phyloP scores from a whole-genome alignment of 2,888 invertebrate species.

The Hedychridium roseum region DNA sequence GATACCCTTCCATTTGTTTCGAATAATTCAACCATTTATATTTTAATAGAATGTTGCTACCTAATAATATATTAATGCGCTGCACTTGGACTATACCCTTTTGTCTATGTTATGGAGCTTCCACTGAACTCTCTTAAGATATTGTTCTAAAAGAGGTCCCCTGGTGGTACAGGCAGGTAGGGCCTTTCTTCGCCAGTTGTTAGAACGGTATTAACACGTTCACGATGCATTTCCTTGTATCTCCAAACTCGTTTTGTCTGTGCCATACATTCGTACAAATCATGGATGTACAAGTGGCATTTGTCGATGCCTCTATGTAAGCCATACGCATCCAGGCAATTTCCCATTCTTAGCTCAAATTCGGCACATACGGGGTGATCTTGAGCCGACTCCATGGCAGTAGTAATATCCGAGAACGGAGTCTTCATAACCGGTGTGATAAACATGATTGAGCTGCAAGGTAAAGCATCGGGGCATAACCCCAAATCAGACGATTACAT shows the following conservation, averaged over 20 bases:
- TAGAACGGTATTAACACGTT: no score
- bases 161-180: background rate
- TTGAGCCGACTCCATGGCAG: conserved; percentile 73
- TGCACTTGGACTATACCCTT: background rate
- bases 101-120: background rate
- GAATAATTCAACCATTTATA: no score
- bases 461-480: no score
- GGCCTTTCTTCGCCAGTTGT: conserved; percentile 69
- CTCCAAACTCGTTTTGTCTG: conserved; percentile 70
- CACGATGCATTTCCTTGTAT: conserved; percentile 69
- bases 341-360: conserved; percentile 75
- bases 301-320: conserved; percentile 70
- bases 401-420: conserved; percentile 77
- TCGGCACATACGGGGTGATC: conserved; percentile 69
- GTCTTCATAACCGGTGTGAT: conserved; percentile 71
- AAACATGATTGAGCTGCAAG: conserved; percentile 13
- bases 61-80: background rate
- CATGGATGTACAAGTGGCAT: conserved; percentile 72
- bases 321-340: conserved; percentile 85
- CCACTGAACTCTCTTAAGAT: background rate
- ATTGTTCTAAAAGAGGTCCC: background rate
- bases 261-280: conserved; percentile 76
- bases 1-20: no score
- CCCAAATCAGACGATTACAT: no score
- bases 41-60: background rate